Conservation (phyloP, 2,113 vertebrate genomes). For the Apteryx mantelli region DNA sequence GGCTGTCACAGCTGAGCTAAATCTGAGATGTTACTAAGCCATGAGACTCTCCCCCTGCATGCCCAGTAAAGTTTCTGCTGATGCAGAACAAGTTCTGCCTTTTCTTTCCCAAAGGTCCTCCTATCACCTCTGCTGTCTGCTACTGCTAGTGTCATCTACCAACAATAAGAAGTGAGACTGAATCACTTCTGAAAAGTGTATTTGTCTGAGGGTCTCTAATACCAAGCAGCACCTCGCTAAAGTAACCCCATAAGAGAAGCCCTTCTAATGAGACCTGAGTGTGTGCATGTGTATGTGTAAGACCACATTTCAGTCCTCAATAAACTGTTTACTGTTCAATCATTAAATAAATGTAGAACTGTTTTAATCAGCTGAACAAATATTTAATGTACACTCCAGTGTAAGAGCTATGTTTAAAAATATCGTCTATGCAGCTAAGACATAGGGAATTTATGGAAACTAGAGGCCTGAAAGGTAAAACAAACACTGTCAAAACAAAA, state of each 20-base stretch:
- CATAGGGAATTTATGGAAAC: conserved; percentile 73
- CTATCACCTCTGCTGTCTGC: not conserved
- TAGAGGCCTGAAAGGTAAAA: conserved; percentile 71
- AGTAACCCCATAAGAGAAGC: conserved; percentile 38
- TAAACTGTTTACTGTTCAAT: conserved; percentile 83
- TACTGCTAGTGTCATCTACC: not conserved
- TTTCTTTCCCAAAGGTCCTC: not conserved
- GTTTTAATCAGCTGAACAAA: conserved; percentile 83
- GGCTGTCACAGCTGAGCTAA: not conserved
- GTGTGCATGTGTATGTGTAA: conserved; percentile 35
- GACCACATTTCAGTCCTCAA: conserved; percentile 74
- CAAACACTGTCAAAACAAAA: conserved; percentile 54
- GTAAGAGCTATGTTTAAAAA: conserved; percentile 76
- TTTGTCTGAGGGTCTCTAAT: not conserved
- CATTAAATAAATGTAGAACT: conserved; percentile 82
- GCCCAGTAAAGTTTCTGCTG: not conserved
- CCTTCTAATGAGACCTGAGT: conserved; percentile 47
- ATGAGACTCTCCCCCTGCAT: not conserved
- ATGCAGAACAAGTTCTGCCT: not conserved
- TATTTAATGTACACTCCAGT: conserved; percentile 78
- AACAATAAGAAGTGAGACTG: not conserved
- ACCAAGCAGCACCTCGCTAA: not conserved
- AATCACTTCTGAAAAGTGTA: not conserved
- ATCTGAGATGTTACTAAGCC: not conserved
- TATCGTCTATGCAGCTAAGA: conserved; percentile 62